Percentiles rank a stretch among this genome's conserved stretches.
These are phyloP conservation scores for Listrodromus nycthemerus DNA, from an alignment of 2,888 invertebrate genomes.

Conservation along the genomic window DNA sequence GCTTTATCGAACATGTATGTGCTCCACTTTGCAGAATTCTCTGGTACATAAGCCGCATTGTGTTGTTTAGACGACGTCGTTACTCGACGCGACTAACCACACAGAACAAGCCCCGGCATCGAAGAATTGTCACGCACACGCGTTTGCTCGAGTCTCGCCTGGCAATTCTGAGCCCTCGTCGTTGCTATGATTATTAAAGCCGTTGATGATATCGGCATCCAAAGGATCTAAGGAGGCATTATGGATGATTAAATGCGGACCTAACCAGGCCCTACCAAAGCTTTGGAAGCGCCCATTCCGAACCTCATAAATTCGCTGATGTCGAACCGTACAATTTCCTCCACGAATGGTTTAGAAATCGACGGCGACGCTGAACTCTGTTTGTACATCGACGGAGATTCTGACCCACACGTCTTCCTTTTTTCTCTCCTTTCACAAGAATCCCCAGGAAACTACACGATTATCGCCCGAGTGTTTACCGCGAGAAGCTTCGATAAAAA, in stretches of 20 bases:
- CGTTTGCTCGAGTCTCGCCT: slow-evolving; percentile 65
- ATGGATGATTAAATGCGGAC: background rate
- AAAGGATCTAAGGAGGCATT: background rate
- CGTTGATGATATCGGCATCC: slow-evolving; percentile 1
- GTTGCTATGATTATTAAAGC: slow-evolving; percentile 11
- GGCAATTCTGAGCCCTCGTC: background rate
- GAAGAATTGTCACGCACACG: slow-evolving; percentile 70
- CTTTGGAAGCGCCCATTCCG: background rate
- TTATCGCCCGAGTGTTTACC: background rate
- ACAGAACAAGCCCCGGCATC: slow-evolving; percentile 61
- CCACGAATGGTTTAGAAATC: background rate
- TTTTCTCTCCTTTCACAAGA: background rate
- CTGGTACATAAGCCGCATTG: background rate
- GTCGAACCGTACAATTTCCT: background rate
- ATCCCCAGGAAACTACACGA: background rate
- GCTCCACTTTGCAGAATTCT: background rate
- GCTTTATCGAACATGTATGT: background rate
- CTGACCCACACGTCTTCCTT: background rate
- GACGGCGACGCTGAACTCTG: background rate
- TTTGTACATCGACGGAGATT: background rate
- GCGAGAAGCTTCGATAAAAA: background rate
- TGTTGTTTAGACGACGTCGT: slow-evolving; percentile 58
- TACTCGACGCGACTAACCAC: slow-evolving; percentile 60
- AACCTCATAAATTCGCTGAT: background rate
- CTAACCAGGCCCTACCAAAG: background rate